Percentiles rank a stretch among this genome's conserved stretches.
These are phyloP conservation scores for Holocentrus rufus DNA, from an alignment of 2,797 vertebrate genomes.

Conservation along the genomic window DNA sequence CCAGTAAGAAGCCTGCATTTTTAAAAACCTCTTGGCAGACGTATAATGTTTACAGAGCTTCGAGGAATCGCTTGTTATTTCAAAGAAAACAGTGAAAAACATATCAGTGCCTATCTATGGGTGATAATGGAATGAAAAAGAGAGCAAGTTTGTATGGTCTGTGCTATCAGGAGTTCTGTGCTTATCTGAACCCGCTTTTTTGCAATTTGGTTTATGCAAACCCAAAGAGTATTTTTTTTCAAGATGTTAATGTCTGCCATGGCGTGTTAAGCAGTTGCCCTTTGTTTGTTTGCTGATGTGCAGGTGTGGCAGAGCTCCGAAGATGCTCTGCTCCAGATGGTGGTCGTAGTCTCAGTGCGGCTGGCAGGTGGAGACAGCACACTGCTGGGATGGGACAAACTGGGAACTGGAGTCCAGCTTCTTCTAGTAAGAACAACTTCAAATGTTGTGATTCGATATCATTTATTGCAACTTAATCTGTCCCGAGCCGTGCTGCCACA, in stretches of 20 bases:
- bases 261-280: background rate
- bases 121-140: too few species aligned
- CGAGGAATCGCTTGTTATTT: too few species aligned
- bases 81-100: too few species aligned
- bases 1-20: background rate
- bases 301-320: constrained; percentile 98
- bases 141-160: background rate
- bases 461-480: background rate
- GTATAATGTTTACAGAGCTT: too few species aligned
- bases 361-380: constrained; percentile 78
- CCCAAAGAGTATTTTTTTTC: background rate
- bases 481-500: background rate
- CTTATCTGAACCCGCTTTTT: background rate
- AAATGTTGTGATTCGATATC: background rate
- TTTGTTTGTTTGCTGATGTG: constrained; percentile 30
- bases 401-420: constrained; percentile 91
- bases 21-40: background rate
- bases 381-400: constrained; percentile 85
- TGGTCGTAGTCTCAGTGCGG: constrained; percentile 84
- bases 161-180: background rate
- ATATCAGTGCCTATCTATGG: too few species aligned
- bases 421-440: constrained; percentile 85
- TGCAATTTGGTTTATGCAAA: background rate
- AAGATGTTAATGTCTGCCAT: too few species aligned
- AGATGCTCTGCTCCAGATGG: constrained; percentile 90